Conservation (phyloP, 2,113 vertebrate genomes). For the Podarcis raffonei region DNA sequence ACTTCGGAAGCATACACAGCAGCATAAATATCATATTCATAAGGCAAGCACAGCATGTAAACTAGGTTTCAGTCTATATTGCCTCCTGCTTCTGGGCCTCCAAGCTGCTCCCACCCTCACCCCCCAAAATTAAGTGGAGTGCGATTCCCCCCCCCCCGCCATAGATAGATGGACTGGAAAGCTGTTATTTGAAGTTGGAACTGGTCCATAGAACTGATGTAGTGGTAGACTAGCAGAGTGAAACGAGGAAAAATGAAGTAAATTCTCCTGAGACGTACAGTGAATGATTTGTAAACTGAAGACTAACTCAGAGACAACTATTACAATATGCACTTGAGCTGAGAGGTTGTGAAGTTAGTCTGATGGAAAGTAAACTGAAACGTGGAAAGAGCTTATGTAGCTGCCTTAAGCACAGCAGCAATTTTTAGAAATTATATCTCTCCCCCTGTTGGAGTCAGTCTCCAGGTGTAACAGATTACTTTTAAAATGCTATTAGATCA, state of each 20-base stretch:
- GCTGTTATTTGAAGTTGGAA: background rate
- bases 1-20: background rate
- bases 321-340: background rate
- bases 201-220: background rate
- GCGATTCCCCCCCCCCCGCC: too few species aligned
- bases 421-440: background rate
- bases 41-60: background rate
- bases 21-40: background rate
- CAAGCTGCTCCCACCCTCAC: background rate
- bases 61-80: background rate
- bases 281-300: background rate
- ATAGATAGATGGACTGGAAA: background rate
- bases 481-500: background rate
- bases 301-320: background rate
- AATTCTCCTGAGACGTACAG: background rate
- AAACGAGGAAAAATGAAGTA: background rate
- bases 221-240: background rate
- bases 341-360: background rate
- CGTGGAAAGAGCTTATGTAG: background rate
- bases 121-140: background rate
- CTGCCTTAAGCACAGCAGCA: background rate
- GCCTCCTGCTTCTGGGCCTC: background rate
- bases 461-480: background rate
- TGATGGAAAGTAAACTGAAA: background rate
- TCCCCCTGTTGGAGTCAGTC: background rate